phyloP scores from a whole-genome alignment of 1,140 invertebrate species.

The Phenacoccus solenopsis region DNA sequence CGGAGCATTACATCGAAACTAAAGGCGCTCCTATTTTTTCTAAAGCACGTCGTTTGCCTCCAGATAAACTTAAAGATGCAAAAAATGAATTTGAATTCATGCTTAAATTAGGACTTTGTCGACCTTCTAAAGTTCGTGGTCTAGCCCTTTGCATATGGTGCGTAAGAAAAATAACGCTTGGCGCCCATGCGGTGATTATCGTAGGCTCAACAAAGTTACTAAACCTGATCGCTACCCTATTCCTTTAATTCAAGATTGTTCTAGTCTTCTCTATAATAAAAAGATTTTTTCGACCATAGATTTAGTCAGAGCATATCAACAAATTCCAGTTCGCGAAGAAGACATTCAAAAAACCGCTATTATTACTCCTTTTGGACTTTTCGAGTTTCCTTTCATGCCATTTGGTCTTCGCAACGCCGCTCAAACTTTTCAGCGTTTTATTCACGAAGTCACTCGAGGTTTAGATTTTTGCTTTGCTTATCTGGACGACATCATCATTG shows the following conservation, averaged over 20 bases:
- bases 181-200: conserved; percentile 36
- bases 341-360: too few relatives aligned
- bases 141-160: conserved; percentile 36
- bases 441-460: too few relatives aligned
- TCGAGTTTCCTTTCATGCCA: too few relatives aligned
- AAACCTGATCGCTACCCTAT: conserved; percentile 33
- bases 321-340: too few relatives aligned
- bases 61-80: conserved; percentile 21
- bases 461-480: too few relatives aligned
- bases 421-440: too few relatives aligned
- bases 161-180: conserved; percentile 33
- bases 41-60: conserved; percentile 31
- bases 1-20: conserved; percentile 22
- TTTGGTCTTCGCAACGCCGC: too few relatives aligned
- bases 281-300: background rate
- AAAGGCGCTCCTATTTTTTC: conserved; percentile 32
- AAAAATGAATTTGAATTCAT: conserved; percentile 7
- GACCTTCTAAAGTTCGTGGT: conserved; percentile 34
- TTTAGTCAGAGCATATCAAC: too few relatives aligned
- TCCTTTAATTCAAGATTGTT: conserved; percentile 12
- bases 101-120: conserved; percentile 29
- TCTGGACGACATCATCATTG: too few relatives aligned
- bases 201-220: conserved; percentile 33
- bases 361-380: too few relatives aligned
- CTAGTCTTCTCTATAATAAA: background rate